These are phyloP conservation scores for Ptyas mucosa DNA, from an alignment of 2,113 vertebrate genomes.

Conservation along the genomic window DNA sequence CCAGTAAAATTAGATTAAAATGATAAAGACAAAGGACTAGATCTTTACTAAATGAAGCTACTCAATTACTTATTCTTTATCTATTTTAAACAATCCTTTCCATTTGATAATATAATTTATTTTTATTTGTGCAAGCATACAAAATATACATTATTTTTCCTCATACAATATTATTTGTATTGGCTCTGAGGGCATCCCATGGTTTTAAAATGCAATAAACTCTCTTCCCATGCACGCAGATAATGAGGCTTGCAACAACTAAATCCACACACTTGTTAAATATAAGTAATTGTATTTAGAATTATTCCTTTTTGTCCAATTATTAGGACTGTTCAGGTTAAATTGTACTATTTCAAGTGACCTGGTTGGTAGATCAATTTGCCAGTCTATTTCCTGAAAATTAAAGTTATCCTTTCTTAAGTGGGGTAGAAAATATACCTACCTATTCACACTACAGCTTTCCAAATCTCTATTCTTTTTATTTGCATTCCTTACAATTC, in stretches of 20 bases:
- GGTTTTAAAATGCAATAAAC: not conserved
- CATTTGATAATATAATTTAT: constrained; percentile 23
- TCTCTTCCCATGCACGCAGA: not conserved
- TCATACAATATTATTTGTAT: not conserved
- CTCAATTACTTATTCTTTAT: constrained; percentile 18
- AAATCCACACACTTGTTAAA: not conserved
- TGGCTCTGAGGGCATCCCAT: not conserved
- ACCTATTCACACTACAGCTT: not conserved
- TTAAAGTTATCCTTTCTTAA: not conserved
- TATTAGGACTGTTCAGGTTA: not conserved
- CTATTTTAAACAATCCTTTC: constrained; percentile 23
- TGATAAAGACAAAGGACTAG: constrained; percentile 54
- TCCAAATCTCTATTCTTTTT: no score
- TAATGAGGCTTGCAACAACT: not conserved
- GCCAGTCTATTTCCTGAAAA: not conserved
- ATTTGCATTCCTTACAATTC: not conserved
- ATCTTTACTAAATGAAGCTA: constrained; percentile 47
- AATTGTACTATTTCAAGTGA: not conserved
- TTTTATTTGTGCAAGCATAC: not conserved
- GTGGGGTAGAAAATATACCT: not conserved
- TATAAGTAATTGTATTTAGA: not conserved
- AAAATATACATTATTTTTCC: not conserved
- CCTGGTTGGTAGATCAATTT: not conserved
- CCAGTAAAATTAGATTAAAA: constrained; percentile 59
- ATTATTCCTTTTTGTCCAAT: not conserved